phyloP scores from a whole-genome alignment of 2,888 invertebrate species.

The Pelosia muscerda region DNA sequence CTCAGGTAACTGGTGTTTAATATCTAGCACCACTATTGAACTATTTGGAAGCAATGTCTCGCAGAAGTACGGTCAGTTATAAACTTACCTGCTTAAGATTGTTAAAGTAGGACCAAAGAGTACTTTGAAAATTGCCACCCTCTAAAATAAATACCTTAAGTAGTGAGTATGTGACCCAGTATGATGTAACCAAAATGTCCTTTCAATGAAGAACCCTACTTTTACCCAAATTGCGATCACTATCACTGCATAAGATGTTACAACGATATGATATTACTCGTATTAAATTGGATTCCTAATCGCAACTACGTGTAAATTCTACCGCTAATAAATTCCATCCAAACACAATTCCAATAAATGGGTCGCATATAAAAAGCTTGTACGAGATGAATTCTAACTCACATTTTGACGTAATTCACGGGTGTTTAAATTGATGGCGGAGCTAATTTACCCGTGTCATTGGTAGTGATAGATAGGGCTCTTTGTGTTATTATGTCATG shows the following conservation, averaged over 20 bases:
- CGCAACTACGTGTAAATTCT: conserved; percentile 14
- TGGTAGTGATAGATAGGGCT: conserved; percentile 30
- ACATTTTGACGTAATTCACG: conserved; percentile 19
- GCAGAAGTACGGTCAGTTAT: not conserved
- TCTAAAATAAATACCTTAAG: not conserved
- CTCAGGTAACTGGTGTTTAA: not conserved
- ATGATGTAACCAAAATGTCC: not conserved
- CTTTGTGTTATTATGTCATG: conserved; percentile 18
- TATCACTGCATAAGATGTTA: conserved; percentile 13
- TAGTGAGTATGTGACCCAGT: not conserved
- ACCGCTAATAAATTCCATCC: conserved; percentile 14
- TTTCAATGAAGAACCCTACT: not conserved
- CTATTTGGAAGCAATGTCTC: not conserved
- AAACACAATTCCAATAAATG: conserved; percentile 15
- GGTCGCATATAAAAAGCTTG: conserved; percentile 16
- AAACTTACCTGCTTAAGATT: not conserved
- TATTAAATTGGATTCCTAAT: conserved; percentile 17
- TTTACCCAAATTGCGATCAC: not conserved
- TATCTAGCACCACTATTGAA: not conserved
- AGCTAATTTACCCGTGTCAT: conserved; percentile 39
- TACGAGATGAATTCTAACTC: conserved; percentile 8
- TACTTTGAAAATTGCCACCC: not conserved
- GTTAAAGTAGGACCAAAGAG: not conserved
- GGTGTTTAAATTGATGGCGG: conserved; percentile 25
- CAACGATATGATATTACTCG: conserved; percentile 6